Conservation (phyloP, 2,888 invertebrate genomes). For the Proisotoma minuta region DNA sequence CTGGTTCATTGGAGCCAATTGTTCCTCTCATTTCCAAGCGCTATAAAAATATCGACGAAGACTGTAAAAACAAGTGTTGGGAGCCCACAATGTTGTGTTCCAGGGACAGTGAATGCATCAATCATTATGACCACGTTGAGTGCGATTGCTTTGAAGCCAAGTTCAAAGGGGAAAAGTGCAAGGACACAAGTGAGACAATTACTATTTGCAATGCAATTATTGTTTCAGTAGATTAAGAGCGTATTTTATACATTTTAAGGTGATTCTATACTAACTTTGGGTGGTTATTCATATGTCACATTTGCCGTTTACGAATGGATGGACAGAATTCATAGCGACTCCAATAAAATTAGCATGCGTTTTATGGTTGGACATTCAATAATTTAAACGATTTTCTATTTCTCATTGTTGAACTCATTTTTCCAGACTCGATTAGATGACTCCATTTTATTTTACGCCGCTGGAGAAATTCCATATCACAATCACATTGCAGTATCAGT, state of each 20-base stretch:
- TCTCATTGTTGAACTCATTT: not conserved
- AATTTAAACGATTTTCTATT: too few relatives aligned
- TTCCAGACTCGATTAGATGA: slow-evolving; percentile 81
- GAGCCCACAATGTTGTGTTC: slow-evolving; percentile 59
- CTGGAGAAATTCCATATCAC: slow-evolving; percentile 81
- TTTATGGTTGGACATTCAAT: slow-evolving; percentile 64
- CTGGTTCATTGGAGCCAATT: slow-evolving; percentile 71
- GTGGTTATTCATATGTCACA: slow-evolving; percentile 87
- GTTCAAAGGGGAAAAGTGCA: slow-evolving; percentile 87
- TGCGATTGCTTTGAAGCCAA: slow-evolving; percentile 91
- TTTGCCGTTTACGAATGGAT: slow-evolving; percentile 75
- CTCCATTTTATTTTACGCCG: slow-evolving; percentile 86
- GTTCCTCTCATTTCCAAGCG: slow-evolving; percentile 78
- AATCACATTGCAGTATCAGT: slow-evolving; percentile 87
- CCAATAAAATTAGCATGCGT: slow-evolving; percentile 78
- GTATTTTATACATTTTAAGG: slow-evolving; percentile 58
- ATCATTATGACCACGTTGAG: slow-evolving; percentile 80
- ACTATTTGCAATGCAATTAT: not conserved
- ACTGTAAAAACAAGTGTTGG: slow-evolving; percentile 68
- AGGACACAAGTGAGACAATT: slow-evolving; percentile 72
- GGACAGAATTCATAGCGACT: slow-evolving; percentile 67
- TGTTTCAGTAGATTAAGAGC: too few relatives aligned
- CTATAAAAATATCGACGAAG: slow-evolving; percentile 83
- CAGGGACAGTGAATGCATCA: slow-evolving; percentile 78
- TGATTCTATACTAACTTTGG: slow-evolving; percentile 76